These are phyloP conservation scores for Pterocles gutturalis DNA, from an alignment of 2,113 vertebrate genomes.

Conservation along the genomic window DNA sequence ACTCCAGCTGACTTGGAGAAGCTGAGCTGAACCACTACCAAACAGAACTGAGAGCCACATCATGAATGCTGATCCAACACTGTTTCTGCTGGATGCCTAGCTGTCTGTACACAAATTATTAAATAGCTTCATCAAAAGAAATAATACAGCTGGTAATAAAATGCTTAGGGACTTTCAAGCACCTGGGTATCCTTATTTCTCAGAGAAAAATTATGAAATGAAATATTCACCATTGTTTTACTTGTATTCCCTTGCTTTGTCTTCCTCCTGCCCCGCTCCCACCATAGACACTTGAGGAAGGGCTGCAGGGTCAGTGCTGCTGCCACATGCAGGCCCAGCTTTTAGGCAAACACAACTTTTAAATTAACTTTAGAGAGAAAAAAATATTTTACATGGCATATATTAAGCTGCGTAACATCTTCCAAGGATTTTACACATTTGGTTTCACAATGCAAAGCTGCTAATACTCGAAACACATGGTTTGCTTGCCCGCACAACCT, in stretches of 20 bases:
- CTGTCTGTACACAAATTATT: neutral
- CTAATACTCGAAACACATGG: neutral
- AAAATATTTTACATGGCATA: neutral
- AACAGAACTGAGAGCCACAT: neutral
- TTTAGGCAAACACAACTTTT: neutral
- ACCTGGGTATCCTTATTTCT: neutral
- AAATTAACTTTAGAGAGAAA: neutral
- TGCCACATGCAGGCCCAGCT: fast-evolving
- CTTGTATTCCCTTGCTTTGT: neutral
- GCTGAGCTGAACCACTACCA: conserved; percentile 13
- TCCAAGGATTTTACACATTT: conserved; percentile 10
- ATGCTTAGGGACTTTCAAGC: neutral
- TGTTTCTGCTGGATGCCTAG: neutral
- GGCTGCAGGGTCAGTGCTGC: neutral
- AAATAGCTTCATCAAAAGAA: neutral
- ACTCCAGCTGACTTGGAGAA: neutral
- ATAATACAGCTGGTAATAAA: neutral
- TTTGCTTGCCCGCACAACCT: neutral
- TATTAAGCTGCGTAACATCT: neutral
- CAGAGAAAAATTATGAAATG: neutral
- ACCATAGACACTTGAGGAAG: neutral
- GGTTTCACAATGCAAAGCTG: conserved; percentile 14
- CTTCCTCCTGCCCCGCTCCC: neutral
- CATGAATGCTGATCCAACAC: neutral
- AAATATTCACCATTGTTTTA: neutral